Conservation (phyloP, 1,140 invertebrate genomes). For the Macrotrachela quadricornifera region DNA sequence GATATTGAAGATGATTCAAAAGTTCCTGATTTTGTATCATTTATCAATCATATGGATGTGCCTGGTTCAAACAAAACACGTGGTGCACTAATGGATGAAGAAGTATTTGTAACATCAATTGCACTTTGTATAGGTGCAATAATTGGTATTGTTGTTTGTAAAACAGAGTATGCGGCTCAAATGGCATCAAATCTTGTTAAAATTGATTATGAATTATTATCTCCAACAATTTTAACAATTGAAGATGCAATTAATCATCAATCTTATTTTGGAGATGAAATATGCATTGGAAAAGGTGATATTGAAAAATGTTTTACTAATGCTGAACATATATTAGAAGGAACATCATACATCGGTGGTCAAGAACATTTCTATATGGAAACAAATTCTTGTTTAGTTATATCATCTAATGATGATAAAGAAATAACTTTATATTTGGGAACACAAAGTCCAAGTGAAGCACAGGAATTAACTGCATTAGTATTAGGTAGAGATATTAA, state of each 20-base stretch:
- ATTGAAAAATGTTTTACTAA: too few relatives aligned
- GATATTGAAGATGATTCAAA: constrained; percentile 9
- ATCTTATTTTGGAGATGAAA: constrained; percentile 16
- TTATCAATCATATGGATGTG: constrained; percentile 22
- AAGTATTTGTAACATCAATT: neutral
- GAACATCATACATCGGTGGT: constrained; percentile 55
- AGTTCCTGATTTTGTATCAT: constrained; percentile 17
- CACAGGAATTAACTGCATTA: constrained; percentile 45
- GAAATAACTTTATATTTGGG: constrained; percentile 64
- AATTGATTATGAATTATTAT: constrained; percentile 35
- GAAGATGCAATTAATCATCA: constrained; percentile 36
- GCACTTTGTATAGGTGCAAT: constrained; percentile 40
- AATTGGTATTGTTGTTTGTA: constrained; percentile 45
- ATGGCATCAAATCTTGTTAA: constrained; percentile 41
- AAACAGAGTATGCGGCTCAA: constrained; percentile 36
- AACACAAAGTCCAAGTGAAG: constrained; percentile 57
- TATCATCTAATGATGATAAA: constrained; percentile 50
- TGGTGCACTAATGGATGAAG: neutral
- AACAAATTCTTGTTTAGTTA: constrained; percentile 43
- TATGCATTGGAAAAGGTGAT: too few relatives aligned
- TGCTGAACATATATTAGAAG: constrained; percentile 38
- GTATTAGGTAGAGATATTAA: constrained; percentile 52
- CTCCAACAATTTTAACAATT: constrained; percentile 37
- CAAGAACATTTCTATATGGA: constrained; percentile 94
- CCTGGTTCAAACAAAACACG: constrained; percentile 15